A percentile compares a stretch with the other conserved stretches of the same genome.
Conservation (phyloP, 37 sponge, comb jelly and placozoan species). For the Tethya wilhelma region DNA sequence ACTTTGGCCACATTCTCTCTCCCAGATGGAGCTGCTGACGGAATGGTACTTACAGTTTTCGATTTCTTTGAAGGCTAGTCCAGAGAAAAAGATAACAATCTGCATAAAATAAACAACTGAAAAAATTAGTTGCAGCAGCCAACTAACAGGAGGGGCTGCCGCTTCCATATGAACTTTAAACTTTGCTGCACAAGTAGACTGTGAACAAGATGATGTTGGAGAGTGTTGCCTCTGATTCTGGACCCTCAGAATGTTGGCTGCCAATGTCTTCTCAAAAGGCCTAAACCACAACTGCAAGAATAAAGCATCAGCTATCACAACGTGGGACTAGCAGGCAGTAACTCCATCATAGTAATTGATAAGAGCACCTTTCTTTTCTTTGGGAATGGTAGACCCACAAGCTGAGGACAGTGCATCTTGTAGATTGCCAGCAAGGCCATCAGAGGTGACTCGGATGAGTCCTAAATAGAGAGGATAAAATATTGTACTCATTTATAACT, state of each 20-base stretch:
- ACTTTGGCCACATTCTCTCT: too few relatives aligned
- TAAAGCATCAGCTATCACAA: background rate
- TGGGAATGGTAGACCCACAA: slow-evolving; percentile 16
- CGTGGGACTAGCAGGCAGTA: background rate
- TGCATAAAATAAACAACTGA: too few relatives aligned
- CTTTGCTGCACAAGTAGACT: too few relatives aligned
- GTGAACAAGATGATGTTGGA: too few relatives aligned
- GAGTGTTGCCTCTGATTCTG: slow-evolving; percentile 24
- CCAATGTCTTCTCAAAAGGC: slow-evolving; percentile 34
- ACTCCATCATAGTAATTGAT: background rate
- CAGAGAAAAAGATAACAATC: too few relatives aligned
- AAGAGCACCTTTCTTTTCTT: background rate
- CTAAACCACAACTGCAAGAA: slow-evolving; percentile 31
- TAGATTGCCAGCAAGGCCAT: slow-evolving; percentile 40
- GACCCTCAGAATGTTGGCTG: slow-evolving; percentile 24
- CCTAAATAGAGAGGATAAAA: background rate
- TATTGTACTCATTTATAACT: background rate
- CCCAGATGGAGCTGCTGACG: too few relatives aligned
- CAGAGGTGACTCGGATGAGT: slow-evolving; percentile 12
- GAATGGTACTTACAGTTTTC: too few relatives aligned
- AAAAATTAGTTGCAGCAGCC: too few relatives aligned
- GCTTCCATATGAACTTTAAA: background rate
- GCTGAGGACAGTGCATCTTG: slow-evolving; percentile 48
- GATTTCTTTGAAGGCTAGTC: too few relatives aligned
- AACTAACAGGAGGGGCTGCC: slow-evolving; percentile 22